These are phyloP conservation scores for Napeogenes inachia DNA, from an alignment of 2,888 invertebrate species.

Conservation along the genomic window DNA sequence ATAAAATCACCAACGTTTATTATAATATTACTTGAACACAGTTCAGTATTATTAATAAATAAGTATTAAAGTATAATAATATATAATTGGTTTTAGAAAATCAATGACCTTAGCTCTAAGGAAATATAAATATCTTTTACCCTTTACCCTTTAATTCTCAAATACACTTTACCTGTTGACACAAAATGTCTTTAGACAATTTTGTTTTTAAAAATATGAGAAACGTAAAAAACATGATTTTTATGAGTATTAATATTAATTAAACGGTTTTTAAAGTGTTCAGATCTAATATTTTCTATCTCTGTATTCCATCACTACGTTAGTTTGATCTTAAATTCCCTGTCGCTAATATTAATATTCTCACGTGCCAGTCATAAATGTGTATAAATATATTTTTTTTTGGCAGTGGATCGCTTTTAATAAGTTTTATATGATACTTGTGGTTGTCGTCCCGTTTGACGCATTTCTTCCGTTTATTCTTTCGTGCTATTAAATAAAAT, in stretches of 20 bases:
- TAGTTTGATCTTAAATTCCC: background rate
- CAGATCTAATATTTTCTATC: conserved; percentile 1
- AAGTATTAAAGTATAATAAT: no score
- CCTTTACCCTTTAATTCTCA: conserved; percentile 1
- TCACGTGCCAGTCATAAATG: conserved; percentile 49
- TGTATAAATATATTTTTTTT: conserved; percentile 40
- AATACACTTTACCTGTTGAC: conserved; percentile 3
- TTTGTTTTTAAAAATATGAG: background rate
- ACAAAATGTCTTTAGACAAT: background rate
- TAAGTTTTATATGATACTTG: conserved; percentile 28
- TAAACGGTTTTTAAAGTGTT: background rate
- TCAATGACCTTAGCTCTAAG: background rate
- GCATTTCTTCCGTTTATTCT: conserved; percentile 10
- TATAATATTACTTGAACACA: no score
- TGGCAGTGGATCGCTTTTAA: conserved; percentile 28
- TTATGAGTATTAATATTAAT: no score
- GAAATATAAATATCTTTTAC: background rate
- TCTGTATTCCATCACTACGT: background rate
- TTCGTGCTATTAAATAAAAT: background rate
- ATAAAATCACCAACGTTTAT: no score
- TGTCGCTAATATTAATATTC: conserved; percentile 28
- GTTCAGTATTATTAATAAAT: no score
- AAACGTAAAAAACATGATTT: no score
- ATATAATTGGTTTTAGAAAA: background rate
- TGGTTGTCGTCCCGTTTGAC: conserved; percentile 20